Evolutionary conservation across 2,113 vertebrate species (phyloP), one percentile per base, ranked within the genome.

Genomic region (Oreocharis arfaki): DNA sequence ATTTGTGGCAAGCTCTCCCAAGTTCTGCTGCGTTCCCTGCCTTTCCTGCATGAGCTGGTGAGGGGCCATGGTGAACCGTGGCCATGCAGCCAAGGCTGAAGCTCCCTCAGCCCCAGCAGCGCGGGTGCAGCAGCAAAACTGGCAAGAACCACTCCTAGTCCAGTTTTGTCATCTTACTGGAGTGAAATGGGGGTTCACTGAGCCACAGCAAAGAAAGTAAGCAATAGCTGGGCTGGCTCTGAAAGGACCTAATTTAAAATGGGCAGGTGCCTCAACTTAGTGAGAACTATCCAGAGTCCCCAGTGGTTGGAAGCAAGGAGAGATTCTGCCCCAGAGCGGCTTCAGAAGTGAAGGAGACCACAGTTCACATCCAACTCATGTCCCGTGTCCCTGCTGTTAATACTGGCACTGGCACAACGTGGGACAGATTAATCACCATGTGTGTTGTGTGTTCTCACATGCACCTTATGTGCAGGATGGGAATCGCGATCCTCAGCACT

Each of bases 401-500:
- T 12, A 24, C 4, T 19, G 26, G 11, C 42, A 27, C 41, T 13
- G 70, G 44, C 52, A 73, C 67, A 64, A 18, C 18, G 32, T 22
- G 33, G 56, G 59, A 30, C 67, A 37, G 27, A 30, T 10, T 37
- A 26, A 24, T 1, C 17, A 11, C 37, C 17, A 11, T 53, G 28
- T 1, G 0, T 7, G 27, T 37, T 8, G 9, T 9, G 46, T 0
- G 1, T 14, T 33, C 77, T 50, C 24, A 44, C 16, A 1, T 1
- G 32, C 20, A 37, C 46, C 28, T 49, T 2, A 32, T 6, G 10
- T 20, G 84, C 57, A 47, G 70, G 57, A 50, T 3, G 9, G 64
- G 24, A 73, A 79, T 20, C 0, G 0, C 3, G 5, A 65, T 18
- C 81, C 70, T 56, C 44, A 53, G 30, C 46, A 32, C 27, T 8